phyloP scores from a whole-genome alignment of 2,113 vertebrate species.

The Tinamus guttatus region DNA sequence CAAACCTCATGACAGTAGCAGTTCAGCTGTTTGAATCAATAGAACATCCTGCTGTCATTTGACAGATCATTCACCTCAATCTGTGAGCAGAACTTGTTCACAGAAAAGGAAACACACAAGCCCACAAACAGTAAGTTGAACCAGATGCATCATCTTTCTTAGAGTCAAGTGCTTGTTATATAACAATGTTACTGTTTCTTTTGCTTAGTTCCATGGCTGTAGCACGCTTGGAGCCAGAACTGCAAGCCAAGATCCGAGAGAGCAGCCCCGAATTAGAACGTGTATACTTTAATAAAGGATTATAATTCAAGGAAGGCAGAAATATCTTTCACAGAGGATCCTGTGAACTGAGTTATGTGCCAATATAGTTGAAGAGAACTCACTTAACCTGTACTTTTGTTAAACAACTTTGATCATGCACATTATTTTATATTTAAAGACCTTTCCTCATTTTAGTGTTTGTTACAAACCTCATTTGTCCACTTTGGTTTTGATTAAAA shows the following conservation, averaged over 20 bases:
- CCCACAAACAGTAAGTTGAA: background rate
- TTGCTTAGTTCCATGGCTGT: slow-evolving; percentile 89
- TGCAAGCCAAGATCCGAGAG: slow-evolving; percentile 90
- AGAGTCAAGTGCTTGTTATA: background rate
- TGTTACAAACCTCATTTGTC: slow-evolving; percentile 19
- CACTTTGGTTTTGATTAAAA: slow-evolving; percentile 52
- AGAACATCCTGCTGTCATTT: background rate
- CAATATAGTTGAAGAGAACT: background rate
- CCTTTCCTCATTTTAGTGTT: background rate
- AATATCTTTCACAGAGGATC: background rate
- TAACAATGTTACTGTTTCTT: slow-evolving; percentile 32
- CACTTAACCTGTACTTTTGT: background rate
- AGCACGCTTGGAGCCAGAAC: slow-evolving; percentile 88
- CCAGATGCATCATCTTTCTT: background rate
- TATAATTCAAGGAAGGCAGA: slow-evolving; percentile 73
- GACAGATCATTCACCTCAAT: background rate
- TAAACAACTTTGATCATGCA: background rate
- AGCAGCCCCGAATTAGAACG: slow-evolving; percentile 82
- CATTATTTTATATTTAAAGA: slow-evolving; percentile 26
- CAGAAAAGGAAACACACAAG: background rate
- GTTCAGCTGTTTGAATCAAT: background rate
- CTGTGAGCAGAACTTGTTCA: background rate
- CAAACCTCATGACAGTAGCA: background rate
- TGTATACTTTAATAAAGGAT: slow-evolving; percentile 98
- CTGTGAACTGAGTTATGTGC: background rate